Conservation (phyloP, 1,140 invertebrate genomes). For the Tetragnatha versicolor region DNA sequence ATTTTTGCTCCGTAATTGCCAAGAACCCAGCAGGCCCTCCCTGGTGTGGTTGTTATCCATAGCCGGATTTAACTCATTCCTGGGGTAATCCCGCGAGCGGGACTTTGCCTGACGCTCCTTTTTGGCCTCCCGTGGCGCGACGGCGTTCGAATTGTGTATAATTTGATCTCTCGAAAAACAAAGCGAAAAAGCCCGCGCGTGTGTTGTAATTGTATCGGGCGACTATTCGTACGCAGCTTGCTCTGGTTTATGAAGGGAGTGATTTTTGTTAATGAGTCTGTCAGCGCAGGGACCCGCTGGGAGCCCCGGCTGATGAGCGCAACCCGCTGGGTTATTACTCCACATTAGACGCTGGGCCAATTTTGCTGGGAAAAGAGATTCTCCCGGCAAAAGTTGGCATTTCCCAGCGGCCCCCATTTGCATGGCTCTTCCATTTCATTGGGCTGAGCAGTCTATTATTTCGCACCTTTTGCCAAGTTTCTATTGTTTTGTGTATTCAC, state of each 20-base stretch:
- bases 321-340: conserved; percentile 52
- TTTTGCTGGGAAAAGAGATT: conserved; percentile 47
- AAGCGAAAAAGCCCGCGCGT: too few species aligned
- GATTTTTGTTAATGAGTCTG: conserved; percentile 56
- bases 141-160: conserved; percentile 56
- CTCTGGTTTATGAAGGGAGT: conserved; percentile 52
- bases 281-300: conserved; percentile 39
- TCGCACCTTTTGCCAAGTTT: conserved; percentile 33
- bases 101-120: conserved; percentile 3
- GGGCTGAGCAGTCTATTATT: conserved; percentile 51
- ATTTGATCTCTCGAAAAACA: conserved; percentile 52
- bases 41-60: conserved; percentile 34
- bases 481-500: conserved; percentile 33
- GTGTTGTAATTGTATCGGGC: conserved; percentile 52
- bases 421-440: conserved; percentile 39
- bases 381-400: conserved; percentile 48
- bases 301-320: conserved; percentile 23
- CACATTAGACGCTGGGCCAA: conserved; percentile 55
- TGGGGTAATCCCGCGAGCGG: too few species aligned
- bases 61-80: conserved; percentile 45
- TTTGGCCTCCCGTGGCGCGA: conserved; percentile 30
- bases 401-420: conserved; percentile 26
- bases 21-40: too few species aligned
- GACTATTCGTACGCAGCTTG: conserved; percentile 52
- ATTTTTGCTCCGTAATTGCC: too few species aligned